Percentiles rank a stretch among this genome's conserved stretches.
Conservation (phyloP, 53 echinoderm and acorn worm genomes). For the Echinarachnius parma region DNA sequence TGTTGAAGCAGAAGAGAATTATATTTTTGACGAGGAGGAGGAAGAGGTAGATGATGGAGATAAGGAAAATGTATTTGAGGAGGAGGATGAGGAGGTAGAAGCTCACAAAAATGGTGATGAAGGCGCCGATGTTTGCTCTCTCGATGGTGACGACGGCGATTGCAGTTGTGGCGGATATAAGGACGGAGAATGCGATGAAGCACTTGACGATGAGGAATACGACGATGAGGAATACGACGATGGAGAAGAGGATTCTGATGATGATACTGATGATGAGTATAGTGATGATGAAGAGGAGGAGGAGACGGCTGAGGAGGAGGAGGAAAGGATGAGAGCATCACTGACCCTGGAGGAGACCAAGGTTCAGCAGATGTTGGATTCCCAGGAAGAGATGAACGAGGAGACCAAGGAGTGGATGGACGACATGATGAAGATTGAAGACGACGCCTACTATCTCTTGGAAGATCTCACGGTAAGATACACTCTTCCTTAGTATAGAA, state of each 20-base stretch:
- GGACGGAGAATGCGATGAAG: not conserved
- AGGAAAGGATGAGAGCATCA: not conserved
- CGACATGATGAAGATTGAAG: conserved; percentile 37
- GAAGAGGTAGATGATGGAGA: not conserved
- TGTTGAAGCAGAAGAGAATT: not conserved
- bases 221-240: not conserved
- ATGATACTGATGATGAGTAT: not conserved
- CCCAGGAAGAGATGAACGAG: not conserved
- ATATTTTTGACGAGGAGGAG: not conserved
- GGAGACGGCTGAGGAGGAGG: not conserved
- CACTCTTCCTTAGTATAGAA: not conserved
- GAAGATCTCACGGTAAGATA: conserved; percentile 21
- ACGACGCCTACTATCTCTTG: conserved; percentile 36
- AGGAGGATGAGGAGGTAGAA: not conserved
- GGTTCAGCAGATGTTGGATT: conserved; percentile 18
- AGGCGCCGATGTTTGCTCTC: not conserved
- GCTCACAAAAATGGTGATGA: not conserved
- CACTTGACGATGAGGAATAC: not conserved
- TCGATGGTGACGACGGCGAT: not conserved
- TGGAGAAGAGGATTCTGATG: not conserved
- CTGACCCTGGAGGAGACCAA: not conserved
- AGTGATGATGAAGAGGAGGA: not conserved
- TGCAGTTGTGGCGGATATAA: not conserved
- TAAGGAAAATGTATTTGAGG: not conserved
- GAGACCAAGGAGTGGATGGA: conserved; percentile 20